phyloP scores from a whole-genome alignment of 2,113 vertebrate genomes.

The Gnathonemus echidnorhynchus region DNA sequence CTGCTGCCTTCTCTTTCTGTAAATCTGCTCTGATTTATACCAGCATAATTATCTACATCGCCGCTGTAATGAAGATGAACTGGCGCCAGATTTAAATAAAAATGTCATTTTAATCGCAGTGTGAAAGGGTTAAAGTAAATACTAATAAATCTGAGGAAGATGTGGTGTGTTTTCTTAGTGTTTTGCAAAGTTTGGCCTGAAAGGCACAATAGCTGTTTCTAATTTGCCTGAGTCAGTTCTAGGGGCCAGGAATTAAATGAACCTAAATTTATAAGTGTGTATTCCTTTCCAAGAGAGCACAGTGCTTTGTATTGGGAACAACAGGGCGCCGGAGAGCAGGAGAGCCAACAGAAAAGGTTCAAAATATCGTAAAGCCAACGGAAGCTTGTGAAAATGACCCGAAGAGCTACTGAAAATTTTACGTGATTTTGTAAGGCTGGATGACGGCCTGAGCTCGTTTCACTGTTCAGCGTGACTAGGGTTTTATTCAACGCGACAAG shows the following conservation, averaged over 20 bases:
- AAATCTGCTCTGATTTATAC: background rate
- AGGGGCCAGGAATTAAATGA: background rate
- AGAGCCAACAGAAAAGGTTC: background rate
- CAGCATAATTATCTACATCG: background rate
- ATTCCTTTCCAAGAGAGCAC: background rate
- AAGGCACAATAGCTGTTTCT: background rate
- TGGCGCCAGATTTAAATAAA: background rate
- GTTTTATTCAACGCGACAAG: background rate
- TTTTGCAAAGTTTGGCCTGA: background rate
- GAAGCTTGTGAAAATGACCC: background rate
- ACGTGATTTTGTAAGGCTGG: background rate
- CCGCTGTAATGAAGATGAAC: background rate
- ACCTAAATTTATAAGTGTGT: background rate
- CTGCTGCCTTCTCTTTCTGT: background rate
- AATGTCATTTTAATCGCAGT: background rate
- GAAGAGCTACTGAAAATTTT: background rate
- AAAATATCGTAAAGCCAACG: background rate
- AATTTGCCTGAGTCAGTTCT: background rate
- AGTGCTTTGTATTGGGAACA: background rate
- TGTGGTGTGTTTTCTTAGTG: background rate
- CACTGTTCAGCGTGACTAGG: background rate
- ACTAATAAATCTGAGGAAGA: background rate
- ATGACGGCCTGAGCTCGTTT: background rate
- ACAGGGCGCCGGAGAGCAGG: background rate
- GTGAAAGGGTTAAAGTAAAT: background rate